Conservation (phyloP, 2,888 invertebrate species). For the Drosophila antonietae region DNA sequence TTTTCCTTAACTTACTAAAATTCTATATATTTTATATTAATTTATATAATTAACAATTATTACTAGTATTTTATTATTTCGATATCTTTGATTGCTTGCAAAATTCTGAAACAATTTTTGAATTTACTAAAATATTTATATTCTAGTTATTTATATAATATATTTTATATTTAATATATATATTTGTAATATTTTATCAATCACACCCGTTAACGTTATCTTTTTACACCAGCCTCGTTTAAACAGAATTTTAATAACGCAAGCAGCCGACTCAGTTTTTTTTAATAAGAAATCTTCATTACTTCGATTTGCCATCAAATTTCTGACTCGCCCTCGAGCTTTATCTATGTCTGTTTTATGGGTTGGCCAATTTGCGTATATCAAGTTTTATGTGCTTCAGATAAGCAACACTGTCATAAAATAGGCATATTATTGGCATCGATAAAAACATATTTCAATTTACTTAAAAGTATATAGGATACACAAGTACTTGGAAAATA, state of each 20-base stretch:
- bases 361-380: slow-evolving; percentile 1
- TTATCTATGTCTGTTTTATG: slow-evolving; percentile 20
- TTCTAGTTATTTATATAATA: not conserved
- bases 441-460: not conserved
- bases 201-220: no score
- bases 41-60: no score
- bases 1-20: no score
- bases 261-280: not conserved
- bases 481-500: not conserved
- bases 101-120: not conserved
- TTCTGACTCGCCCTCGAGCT: slow-evolving; percentile 3
- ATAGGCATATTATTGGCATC: not conserved
- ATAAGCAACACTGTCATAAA: slow-evolving; percentile 24
- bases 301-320: not conserved
- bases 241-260: not conserved
- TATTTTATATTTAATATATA: not conserved
- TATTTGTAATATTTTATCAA: no score
- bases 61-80: no score
- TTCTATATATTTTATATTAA: no score
- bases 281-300: not conserved
- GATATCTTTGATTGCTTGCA: no score
- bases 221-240: not conserved
- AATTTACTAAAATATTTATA: not conserved
- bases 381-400: slow-evolving; percentile 15
- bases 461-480: not conserved